These are phyloP conservation scores for Gnathonemus longibarbis DNA, from an alignment of 2,113 vertebrate genomes.

Conservation along the genomic window DNA sequence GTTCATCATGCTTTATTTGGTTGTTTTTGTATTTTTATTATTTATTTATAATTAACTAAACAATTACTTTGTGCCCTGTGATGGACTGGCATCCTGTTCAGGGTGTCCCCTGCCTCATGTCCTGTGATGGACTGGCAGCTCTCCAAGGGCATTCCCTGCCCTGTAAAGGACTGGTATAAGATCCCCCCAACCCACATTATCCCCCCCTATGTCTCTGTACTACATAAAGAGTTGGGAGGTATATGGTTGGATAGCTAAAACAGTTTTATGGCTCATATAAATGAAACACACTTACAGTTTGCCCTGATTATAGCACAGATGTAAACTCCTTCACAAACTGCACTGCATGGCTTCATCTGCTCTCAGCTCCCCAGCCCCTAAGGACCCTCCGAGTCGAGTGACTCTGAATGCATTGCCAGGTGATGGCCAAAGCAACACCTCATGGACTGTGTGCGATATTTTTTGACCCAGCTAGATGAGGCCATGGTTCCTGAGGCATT, in stretches of 20 bases:
- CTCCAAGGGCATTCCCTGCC: too few relatives aligned
- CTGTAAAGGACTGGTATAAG: too few relatives aligned
- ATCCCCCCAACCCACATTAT: too few relatives aligned
- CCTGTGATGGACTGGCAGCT: neutral
- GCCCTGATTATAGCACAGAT: neutral
- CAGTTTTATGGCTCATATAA: neutral
- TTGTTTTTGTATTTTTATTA: neutral
- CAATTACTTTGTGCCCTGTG: neutral
- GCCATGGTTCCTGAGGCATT: neutral
- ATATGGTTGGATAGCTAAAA: neutral
- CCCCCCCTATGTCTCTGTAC: neutral
- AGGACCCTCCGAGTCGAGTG: neutral
- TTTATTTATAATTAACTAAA: neutral
- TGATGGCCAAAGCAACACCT: neutral
- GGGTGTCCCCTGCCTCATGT: neutral
- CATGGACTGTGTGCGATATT: neutral
- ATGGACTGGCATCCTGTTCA: neutral
- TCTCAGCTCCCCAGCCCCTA: neutral
- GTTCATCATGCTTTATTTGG: neutral
- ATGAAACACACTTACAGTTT: neutral
- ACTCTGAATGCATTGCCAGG: neutral
- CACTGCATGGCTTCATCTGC: neutral
- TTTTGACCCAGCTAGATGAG: neutral
- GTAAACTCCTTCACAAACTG: neutral
- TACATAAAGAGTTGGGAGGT: neutral